phyloP scores from a whole-genome alignment of 2,113 vertebrate species.

The Chunga burmeisteri region DNA sequence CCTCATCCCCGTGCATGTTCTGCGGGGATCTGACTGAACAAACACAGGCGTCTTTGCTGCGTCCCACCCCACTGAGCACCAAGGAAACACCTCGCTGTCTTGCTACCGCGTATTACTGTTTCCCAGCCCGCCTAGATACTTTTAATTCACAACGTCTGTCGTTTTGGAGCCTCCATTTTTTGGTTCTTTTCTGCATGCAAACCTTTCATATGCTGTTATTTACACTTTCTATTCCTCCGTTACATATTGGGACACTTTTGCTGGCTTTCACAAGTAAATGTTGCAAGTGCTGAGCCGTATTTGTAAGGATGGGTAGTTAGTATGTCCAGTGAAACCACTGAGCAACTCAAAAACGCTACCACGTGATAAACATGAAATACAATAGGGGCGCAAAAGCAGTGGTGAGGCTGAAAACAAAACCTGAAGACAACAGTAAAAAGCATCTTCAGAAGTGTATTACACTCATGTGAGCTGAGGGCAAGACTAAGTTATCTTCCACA shows the following conservation, averaged over 20 bases:
- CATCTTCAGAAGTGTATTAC: background rate
- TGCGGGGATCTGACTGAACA: accelerated
- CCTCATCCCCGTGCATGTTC: accelerated
- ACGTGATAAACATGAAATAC: background rate
- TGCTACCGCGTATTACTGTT: accelerated
- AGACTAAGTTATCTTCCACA: background rate
- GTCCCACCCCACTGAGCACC: accelerated
- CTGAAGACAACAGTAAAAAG: background rate
- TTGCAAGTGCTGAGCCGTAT: background rate
- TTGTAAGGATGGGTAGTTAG: accelerated
- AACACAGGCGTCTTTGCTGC: accelerated
- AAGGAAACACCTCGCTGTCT: background rate
- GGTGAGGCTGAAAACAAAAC: background rate
- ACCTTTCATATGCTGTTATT: background rate
- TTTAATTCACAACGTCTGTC: background rate
- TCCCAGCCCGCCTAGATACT: background rate
- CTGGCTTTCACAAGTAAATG: background rate
- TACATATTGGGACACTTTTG: background rate
- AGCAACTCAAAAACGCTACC: background rate
- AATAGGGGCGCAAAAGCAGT: accelerated
- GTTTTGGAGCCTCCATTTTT: background rate
- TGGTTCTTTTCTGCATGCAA: background rate
- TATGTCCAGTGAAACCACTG: accelerated
- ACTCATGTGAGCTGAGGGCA: accelerated
- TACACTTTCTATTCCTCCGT: background rate